Evolutionary conservation across 2,797 vertebrate genomes (phyloP).

Genomic region (Phrynocephalus forsythii): DNA sequence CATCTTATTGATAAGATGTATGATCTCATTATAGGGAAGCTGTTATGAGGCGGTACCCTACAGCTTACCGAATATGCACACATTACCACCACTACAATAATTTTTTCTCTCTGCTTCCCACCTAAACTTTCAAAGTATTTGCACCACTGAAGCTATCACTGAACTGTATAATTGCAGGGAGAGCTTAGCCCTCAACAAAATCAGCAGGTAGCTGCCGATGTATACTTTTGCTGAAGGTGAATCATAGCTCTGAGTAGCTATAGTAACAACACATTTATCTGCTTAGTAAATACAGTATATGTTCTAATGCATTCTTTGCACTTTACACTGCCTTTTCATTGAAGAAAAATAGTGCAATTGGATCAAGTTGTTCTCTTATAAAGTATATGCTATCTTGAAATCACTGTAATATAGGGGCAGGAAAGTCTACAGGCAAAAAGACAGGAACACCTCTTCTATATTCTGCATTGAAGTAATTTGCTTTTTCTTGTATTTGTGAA

Average conservation of each 20-base stretch:
- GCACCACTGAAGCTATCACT: slow-evolving; percentile 2
- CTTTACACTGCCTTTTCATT: slow-evolving; percentile 43
- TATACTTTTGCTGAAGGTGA: slow-evolving; percentile 54
- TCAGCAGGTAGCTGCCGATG: slow-evolving; percentile 57
- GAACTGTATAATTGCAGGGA: neutral
- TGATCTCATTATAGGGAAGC: neutral
- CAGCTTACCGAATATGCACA: neutral
- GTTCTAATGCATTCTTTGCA: slow-evolving; percentile 55
- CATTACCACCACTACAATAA: neutral
- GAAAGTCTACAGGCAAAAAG: neutral
- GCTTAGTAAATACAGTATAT: slow-evolving; percentile 43
- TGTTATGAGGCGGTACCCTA: neutral
- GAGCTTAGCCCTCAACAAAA: slow-evolving; percentile 45
- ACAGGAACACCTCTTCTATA: neutral
- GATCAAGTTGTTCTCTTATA: slow-evolving; percentile 24
- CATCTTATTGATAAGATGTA: neutral
- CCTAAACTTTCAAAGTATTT: slow-evolving; percentile 25
- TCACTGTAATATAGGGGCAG: neutral
- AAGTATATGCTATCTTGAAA: neutral
- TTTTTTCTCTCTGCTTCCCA: slow-evolving; percentile 1
- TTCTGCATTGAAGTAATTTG: neutral
- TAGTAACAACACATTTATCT: slow-evolving; percentile 50
- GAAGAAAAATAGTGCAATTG: slow-evolving; percentile 34
- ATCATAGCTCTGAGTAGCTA: slow-evolving; percentile 52
- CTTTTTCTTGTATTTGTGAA: slow-evolving; percentile 3